A percentile compares a stretch with the other conserved stretches of the same genome.
Evolutionary conservation across 2,888 invertebrate genomes (phyloP).

Genomic region (Drosophila histrio): DNA sequence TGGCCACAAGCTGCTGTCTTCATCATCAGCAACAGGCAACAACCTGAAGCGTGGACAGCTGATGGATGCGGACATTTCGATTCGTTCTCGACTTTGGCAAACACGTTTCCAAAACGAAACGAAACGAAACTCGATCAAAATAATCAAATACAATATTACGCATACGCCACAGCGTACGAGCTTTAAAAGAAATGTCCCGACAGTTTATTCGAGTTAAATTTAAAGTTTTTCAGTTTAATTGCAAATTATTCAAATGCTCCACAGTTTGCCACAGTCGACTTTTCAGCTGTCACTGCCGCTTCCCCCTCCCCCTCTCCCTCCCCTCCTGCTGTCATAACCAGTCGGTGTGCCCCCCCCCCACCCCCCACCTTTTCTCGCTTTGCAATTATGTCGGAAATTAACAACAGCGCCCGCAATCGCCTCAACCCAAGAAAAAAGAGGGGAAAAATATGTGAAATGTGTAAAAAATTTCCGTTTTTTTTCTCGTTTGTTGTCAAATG

Average conservation of each 20-base stretch:
- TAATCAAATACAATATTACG: conserved; percentile 62
- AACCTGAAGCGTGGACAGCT: conserved; percentile 66
- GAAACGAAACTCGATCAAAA: conserved; percentile 32
- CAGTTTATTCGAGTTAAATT: conserved; percentile 42
- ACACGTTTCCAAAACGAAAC: conserved; percentile 46
- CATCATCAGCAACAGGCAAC: conserved; percentile 63
- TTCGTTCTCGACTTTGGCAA: conserved; percentile 35
- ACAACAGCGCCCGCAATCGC: conserved; percentile 62
- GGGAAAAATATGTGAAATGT: conserved; percentile 52
- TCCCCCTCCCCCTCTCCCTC: neutral
- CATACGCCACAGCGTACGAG: conserved; percentile 62
- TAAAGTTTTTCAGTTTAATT: conserved; percentile 61
- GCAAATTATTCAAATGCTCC: conserved; percentile 76
- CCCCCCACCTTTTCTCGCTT: conserved; percentile 33
- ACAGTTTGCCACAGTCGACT: conserved; percentile 50
- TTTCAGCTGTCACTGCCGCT: conserved; percentile 36
- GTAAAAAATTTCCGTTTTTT: conserved; percentile 33
- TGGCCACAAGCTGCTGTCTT: conserved; percentile 57
- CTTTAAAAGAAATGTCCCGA: conserved; percentile 48
- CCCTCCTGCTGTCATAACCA: conserved; percentile 70
- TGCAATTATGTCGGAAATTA: conserved; percentile 77
- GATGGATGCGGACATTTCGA: conserved; percentile 75
- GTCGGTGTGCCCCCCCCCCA: conserved; percentile 40
- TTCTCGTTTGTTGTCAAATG: conserved; percentile 67
- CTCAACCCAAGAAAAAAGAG: conserved; percentile 5